A percentile compares a stretch with the other conserved stretches of the same genome.
Evolutionary conservation across 2,888 invertebrate genomes (phyloP).

Genomic region (Hetaerina titia): DNA sequence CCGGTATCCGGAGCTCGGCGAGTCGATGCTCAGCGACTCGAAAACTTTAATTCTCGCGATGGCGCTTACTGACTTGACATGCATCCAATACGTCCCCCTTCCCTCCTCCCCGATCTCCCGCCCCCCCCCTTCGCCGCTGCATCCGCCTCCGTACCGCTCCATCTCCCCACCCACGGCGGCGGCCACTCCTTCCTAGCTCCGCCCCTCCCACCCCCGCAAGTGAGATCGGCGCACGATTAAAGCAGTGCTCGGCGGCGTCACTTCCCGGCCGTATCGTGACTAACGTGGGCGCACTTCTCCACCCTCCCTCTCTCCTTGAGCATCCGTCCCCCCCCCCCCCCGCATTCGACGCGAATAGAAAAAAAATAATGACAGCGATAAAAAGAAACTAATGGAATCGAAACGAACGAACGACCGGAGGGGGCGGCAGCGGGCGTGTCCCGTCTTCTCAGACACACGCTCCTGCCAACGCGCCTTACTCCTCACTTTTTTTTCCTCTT

Average conservation of each 20-base stretch:
- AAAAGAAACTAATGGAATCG: too few species aligned
- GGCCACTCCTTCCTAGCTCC: neutral
- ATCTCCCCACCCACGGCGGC: neutral
- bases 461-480: too few species aligned
- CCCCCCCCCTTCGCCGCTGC: too few species aligned
- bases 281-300: conserved; percentile 26
- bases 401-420: too few species aligned
- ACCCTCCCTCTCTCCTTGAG: neutral
- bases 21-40: too few species aligned
- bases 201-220: neutral
- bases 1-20: too few species aligned
- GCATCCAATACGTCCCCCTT: neutral
- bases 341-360: neutral
- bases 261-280: conserved; percentile 52
- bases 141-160: neutral
- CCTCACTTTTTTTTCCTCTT: too few species aligned
- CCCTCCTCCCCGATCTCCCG: too few species aligned
- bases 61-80: neutral
- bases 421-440: too few species aligned
- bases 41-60: too few species aligned
- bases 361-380: too few species aligned
- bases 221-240: conserved; percentile 52
- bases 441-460: too few species aligned
- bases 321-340: neutral
- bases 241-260: conserved; percentile 11